Evolutionary conservation across 1,140 invertebrate genomes (phyloP).

Genomic region (Nephila pilipes): DNA sequence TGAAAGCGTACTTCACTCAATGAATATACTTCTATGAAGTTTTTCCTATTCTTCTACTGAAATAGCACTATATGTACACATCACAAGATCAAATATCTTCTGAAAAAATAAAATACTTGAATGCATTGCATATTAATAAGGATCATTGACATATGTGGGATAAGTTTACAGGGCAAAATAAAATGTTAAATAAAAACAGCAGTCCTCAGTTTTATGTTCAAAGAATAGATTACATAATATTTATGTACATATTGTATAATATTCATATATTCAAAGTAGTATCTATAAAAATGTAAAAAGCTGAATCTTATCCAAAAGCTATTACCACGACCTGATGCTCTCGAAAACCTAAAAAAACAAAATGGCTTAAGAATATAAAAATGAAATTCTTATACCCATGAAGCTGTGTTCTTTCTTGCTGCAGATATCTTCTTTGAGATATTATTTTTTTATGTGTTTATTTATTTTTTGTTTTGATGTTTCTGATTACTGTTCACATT

Average conservation of each 20-base stretch:
- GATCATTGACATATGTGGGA: background rate
- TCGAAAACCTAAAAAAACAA: background rate
- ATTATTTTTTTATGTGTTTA: background rate
- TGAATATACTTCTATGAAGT: too few relatives aligned
- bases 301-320: background rate
- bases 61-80: too few relatives aligned
- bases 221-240: background rate
- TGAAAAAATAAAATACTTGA: too few relatives aligned
- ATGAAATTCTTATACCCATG: too few relatives aligned
- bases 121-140: background rate
- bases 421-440: background rate
- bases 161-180: background rate
- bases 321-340: background rate
- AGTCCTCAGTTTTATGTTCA: background rate
- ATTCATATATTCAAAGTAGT: constrained; percentile 3
- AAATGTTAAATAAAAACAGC: background rate
- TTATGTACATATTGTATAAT: background rate
- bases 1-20: too few relatives aligned
- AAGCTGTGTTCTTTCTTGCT: too few relatives aligned
- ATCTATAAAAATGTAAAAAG: background rate
- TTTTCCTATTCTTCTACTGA: too few relatives aligned
- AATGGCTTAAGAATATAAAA: background rate
- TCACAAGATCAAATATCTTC: too few relatives aligned
- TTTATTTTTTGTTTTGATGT: too few relatives aligned
- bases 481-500: too few relatives aligned